phyloP scores from a whole-genome alignment of 2,797 vertebrate genomes.

The Poeciliopsis presidionis region DNA sequence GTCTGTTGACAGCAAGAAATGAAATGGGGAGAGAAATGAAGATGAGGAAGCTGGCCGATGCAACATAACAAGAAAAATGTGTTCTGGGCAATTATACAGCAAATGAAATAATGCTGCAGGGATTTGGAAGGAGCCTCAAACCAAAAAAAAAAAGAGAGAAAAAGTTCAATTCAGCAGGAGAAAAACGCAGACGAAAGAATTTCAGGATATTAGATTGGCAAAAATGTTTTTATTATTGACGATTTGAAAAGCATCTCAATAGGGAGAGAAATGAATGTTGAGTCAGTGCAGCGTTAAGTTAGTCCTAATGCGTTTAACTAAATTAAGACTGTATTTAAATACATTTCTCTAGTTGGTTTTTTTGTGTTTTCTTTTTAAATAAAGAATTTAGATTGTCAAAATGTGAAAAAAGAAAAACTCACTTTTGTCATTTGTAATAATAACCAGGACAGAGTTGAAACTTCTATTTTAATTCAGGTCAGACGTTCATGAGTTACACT shows the following conservation, averaged over 20 bases:
- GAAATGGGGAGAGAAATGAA: slow-evolving; percentile 13
- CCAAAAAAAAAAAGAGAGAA: background rate
- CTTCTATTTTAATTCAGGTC: background rate
- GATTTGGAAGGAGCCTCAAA: slow-evolving; percentile 11
- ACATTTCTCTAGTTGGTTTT: background rate
- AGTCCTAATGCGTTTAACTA: background rate
- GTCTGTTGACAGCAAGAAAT: slow-evolving; percentile 17
- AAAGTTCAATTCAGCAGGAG: slow-evolving; percentile 15
- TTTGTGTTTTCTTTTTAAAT: background rate
- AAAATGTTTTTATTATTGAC: background rate
- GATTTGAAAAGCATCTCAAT: background rate
- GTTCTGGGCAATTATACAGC: slow-evolving; percentile 16
- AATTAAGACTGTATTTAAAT: background rate
- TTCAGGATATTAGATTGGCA: background rate
- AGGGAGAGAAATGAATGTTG: too few species aligned
- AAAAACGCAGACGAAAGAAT: slow-evolving; percentile 5
- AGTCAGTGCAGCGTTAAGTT: background rate
- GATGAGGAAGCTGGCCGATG: background rate
- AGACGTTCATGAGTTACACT: background rate
- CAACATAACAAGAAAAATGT: slow-evolving; percentile 1
- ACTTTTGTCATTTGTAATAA: background rate
- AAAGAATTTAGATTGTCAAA: background rate
- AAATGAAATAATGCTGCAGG: slow-evolving; percentile 2
- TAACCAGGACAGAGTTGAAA: background rate
- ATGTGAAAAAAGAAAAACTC: background rate